Percentiles rank a stretch among this genome's conserved stretches.
Evolutionary conservation across 1,140 invertebrate genomes (phyloP).

Genomic region (Pseudomyrmex pallidus): DNA sequence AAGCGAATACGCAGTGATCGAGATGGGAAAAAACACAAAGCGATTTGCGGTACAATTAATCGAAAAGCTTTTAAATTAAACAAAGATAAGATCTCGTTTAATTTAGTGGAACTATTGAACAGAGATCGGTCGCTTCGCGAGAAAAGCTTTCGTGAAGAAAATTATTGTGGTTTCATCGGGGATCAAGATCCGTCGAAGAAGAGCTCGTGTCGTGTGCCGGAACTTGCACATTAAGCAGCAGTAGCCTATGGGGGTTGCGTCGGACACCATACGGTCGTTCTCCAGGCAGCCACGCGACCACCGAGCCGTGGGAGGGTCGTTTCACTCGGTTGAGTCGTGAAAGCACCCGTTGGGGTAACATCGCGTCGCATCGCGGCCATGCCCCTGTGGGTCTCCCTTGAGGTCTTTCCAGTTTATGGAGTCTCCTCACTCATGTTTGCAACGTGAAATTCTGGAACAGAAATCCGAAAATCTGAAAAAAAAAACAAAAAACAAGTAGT

Average conservation of each 20-base stretch:
- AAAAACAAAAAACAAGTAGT: not conserved
- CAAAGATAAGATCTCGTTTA: too few relatives aligned
- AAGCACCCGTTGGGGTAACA: conserved; percentile 60
- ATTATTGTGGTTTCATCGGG: not conserved
- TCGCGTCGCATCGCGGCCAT: conserved; percentile 35
- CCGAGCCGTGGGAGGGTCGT: conserved; percentile 68
- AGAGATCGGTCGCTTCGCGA: too few relatives aligned
- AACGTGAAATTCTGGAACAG: too few relatives aligned
- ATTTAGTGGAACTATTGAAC: not conserved
- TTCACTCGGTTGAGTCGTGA: conserved; percentile 77
- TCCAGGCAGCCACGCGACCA: conserved; percentile 76
- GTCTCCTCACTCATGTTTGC: conserved; percentile 2
- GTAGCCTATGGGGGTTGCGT: conserved; percentile 68
- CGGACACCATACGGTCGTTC: conserved; percentile 73
- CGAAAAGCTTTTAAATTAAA: too few relatives aligned
- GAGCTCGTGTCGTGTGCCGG: conserved; percentile 21
- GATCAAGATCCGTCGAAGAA: conserved; percentile 6
- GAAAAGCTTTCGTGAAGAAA: not conserved
- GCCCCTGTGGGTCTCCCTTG: not conserved
- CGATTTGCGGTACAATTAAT: not conserved
- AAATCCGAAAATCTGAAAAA: too few relatives aligned
- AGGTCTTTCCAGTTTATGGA: conserved; percentile 14
- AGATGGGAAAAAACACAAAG: too few relatives aligned
- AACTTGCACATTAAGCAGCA: conserved; percentile 49
- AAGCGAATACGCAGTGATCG: too few relatives aligned